Evolutionary conservation across 1,140 invertebrate species (phyloP), one percentile per base, ranked within the genome.

Genomic region (Phymorhynchus buccinoides): DNA sequence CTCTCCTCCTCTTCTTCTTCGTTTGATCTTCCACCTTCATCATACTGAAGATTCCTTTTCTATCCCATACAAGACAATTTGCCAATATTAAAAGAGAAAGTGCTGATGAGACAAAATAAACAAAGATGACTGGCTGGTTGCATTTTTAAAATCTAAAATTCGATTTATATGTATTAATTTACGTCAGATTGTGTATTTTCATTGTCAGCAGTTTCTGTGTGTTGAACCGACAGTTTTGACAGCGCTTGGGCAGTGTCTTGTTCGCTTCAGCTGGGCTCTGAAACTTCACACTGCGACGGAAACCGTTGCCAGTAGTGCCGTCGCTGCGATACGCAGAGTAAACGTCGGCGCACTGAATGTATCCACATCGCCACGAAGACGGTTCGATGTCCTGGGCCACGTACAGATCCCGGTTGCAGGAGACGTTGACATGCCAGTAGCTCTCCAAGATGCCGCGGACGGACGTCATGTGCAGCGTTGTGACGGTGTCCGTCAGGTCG

Each of bases 391-490:
- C 75, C 12, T n/a, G 16, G 30, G 3, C 3, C 22, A 1, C 2
- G 56, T 27, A 48, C 0, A 83, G 41, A 22, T 75, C 6, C 7
- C 27, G 66, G 27, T 83, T 83, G 44, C 82, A 83, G 0, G 12
- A 30, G 0, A 30, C n/a, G 32, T 83, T 83, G 4, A 6, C 35
- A 6, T 75, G 66, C 30, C n/a, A n/a, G 71, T 48, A 27, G 32
- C 62, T 71, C 44, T 83, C 85, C 18, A 62, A n/a, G 39, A 66
- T 77, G 27, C 85, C 85, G 16, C 39, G 22, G 7, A 41, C 37
- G 14, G 85, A 82, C 56, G 85, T 86, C 80, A 81, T 80, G 41
- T 86, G 85, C 6, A 86, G 48, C 4, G 80, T 80, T n/a, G 44
- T 39, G 35, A 86, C 41, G 1, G 73, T 86, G 18, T 6, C 9